Percentiles rank a stretch among this genome's conserved stretches.
Conservation (phyloP, 2,888 invertebrate species). For the Amiota communis region DNA sequence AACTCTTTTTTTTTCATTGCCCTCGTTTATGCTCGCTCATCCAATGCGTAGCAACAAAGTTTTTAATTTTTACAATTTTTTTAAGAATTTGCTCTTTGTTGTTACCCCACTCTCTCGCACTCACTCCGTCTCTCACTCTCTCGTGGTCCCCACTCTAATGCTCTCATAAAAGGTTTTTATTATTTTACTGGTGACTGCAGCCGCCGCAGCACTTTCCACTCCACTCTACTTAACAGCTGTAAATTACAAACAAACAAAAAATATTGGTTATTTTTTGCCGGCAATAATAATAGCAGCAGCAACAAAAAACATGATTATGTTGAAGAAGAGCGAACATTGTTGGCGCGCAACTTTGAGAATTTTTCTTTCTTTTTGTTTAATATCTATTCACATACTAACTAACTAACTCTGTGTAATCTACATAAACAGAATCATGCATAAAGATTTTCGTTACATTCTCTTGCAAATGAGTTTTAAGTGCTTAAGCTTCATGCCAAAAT, state of each 20-base stretch:
- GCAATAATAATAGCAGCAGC: slow-evolving; percentile 23
- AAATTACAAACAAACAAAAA: no score
- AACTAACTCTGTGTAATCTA: no score
- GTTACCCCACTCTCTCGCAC: neutral
- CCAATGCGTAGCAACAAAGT: no score
- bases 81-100: neutral
- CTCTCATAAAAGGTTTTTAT: slow-evolving; percentile 9
- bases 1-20: no score
- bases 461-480: no score
- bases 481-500: no score
- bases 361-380: slow-evolving; percentile 12
- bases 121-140: no score
- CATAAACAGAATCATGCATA: no score
- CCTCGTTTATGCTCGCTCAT: no score
- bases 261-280: slow-evolving; percentile 31
- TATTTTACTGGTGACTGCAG: slow-evolving; percentile 8
- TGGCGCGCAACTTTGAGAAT: slow-evolving; percentile 13
- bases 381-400: slow-evolving; percentile 11
- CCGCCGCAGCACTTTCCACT: neutral
- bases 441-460: no score
- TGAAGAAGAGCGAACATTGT: neutral
- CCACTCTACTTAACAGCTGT: no score
- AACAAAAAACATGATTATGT: neutral
- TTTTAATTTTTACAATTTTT: no score
- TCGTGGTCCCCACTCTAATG: neutral